Base-by-base conservation (phyloP, 2,113 vertebrate genomes). In the Gasterosteus nipponicus region DNA sequence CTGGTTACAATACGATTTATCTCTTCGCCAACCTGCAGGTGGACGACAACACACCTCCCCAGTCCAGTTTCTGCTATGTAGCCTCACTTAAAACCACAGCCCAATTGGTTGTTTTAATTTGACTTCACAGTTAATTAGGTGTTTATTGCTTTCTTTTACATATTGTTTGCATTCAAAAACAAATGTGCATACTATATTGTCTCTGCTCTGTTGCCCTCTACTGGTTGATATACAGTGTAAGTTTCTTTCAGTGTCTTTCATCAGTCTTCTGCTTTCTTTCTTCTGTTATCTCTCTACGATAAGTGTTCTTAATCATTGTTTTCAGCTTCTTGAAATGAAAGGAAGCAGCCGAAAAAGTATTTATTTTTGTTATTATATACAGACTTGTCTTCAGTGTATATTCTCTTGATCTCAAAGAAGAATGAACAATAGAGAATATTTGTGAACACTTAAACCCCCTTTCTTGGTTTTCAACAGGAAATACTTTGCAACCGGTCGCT, bases 121-220 rank as follows among this genome's bases (percentile, higher is more conserved):
- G 53, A 14, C 47, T 29, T 19, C 11, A 42, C 16, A 44, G 44
- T 38, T 2, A 8, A 47, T 15, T 11, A 72, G 15, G 68, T 64
- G 10, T 2, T 60, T 39, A 7, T 39, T 41, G 22, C 10, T 8
- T 47, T 53, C 22, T 26, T 10, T 54, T 53, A 26, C n/a, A n/a
- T 19, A 11, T 26, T 54, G 19, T 57, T 69, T 65, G 19, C 19
- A 39, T 31, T 46, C 42, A 41, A 53, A 60, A 73, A 80, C 69
- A 74, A 18, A 5, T 29, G 35, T 10, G 22, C 38, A 22, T 7
- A 18, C n/a, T 10, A 10, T 56, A 18, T 39, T 57, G 44, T 69
- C 35, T 67, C 31, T 73, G 82, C 56, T 85, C 70, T 89, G 10
- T 81, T 90, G 90, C 89, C 89, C 85, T 87, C 90, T 18, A 2